A percentile compares a stretch with the other conserved stretches of the same genome.
These are phyloP conservation scores for Eupithecia vulgata DNA, from an alignment of 2,888 invertebrate genomes.

Conservation along the genomic window DNA sequence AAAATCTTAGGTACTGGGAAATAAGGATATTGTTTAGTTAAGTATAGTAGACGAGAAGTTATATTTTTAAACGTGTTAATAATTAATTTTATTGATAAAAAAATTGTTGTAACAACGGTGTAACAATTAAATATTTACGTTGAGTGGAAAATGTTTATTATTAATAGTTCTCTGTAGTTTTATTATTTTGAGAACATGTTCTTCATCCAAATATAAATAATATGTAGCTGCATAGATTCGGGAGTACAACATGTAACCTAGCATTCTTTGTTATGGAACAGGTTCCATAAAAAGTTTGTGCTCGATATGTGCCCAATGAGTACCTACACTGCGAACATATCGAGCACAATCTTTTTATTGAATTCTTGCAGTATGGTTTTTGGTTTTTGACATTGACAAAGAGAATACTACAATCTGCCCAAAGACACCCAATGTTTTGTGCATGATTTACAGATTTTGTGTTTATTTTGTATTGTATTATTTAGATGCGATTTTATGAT, in stretches of 20 bases:
- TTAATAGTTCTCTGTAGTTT: too few species aligned
- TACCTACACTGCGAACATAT: too few species aligned
- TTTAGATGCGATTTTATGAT: neutral
- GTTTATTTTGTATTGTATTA: neutral
- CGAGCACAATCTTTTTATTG: too few species aligned
- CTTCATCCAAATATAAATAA: too few species aligned
- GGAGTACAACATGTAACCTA: too few species aligned
- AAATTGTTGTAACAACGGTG: neutral
- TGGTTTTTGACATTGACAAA: neutral
- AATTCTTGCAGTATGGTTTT: neutral
- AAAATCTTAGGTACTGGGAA: conserved; percentile 27
- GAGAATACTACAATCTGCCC: neutral
- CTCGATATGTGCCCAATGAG: too few species aligned
- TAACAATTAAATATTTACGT: neutral
- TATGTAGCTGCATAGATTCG: too few species aligned
- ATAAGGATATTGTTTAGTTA: conserved; percentile 45
- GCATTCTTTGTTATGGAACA: too few species aligned
- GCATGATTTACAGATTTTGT: neutral
- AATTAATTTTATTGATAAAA: neutral
- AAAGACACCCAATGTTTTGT: conserved; percentile 4
- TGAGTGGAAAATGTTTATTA: neutral
- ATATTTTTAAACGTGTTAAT: neutral
- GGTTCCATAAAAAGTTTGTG: too few species aligned
- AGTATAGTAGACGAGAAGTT: conserved; percentile 1
- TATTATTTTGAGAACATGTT: too few species aligned